Evolutionary conservation across 2,797 vertebrate genomes (phyloP), one percentile per base, ranked within the genome.

Genomic region (Pipistrellus nathusii): DNA sequence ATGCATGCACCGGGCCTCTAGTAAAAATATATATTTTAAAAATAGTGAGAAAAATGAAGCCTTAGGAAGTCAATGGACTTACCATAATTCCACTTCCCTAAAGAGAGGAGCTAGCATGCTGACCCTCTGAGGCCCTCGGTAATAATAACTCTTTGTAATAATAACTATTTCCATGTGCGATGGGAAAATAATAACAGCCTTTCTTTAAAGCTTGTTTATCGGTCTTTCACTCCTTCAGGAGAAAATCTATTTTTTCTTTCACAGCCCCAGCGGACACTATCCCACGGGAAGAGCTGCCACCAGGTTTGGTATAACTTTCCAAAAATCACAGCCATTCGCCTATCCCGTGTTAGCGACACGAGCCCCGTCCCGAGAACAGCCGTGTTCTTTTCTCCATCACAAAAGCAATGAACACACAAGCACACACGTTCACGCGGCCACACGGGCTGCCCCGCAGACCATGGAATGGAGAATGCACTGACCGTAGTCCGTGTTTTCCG

Each of bases 401-500:
- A 82, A 55, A 53, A 8, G 57, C 30, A 84, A 46, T 41, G 18
- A 64, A 35, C 80, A 91, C 8, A 15, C 6, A 91, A 94, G 76
- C 32, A 90, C 3, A 11, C 15, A 11, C 15, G 14, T 73, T 96
- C 77, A 96, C 93, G 77, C 68, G 95, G 64, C 96, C 48, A 96
- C 23, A 66, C 15, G 66, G 25, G 80, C 23, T 96, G 68, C 64
- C 62, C 1, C 95, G 76, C 96, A 83, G 90, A 88, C 86, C 80
- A 97, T 21, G 30, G 97, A 82, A 97, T 93, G 72, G 44, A 44
- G 2, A 44, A 8, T 11, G 80, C 90, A 98, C 99, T 99, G 97
- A 99, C 99, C 99, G 97, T 99, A 99, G 97, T 99, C 99, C 98
- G 99, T 99, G 97, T 99, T 99, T 99, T 99, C 99, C 85, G 99